Base-by-base conservation (phyloP, 1,140 invertebrate species). In the Lucilia sericata region DNA sequence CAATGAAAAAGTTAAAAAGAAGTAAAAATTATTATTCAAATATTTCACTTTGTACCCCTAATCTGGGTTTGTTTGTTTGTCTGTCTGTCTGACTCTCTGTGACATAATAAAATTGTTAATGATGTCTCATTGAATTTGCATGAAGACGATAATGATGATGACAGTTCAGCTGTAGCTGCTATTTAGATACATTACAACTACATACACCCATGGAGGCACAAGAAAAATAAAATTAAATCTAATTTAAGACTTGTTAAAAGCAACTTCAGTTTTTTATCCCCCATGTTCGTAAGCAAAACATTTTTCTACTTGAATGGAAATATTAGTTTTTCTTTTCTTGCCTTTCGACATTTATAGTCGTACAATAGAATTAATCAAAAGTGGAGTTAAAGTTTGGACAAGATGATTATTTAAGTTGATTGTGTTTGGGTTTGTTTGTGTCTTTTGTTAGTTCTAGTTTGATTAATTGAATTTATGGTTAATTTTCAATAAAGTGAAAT, bases 111-210 rank as follows among this genome's bases (percentile, higher is more conserved):
- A 17, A 42, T 42, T 42, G 34, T 76, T 76, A 76, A 76, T 76
- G 74, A 76, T 76, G 74, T 76, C 74, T 76, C 74, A 76, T 76
- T 76, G 74, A 34, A 76, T 76, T 76, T 76, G 74, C 74, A 76
- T 76, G 65, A 36, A 14, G 74, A 75, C 30, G 17, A 36, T 13
- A 13, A 14, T 75, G 74, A n/a, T 76, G 25, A 76, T 76, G 34
- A 34, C 4, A 42, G 10, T 8, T 42, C 10, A 8, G 42, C 10
- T 42, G 42, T 42, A 42, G 42, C 42, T 42, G 42, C 42, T 42
- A 5, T 10, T 42, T 42, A 42, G 5, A 70, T 70, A 19, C 17
- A 70, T 9, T 12, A 2, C 19, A 21, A n/a, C n/a, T 21, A 70
- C 5, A 70, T 21, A 70, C 5, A 19, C n/a, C 19, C 10, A 21